phyloP scores from a whole-genome alignment of 2,888 invertebrate species.

The Netelia fuscicornis region DNA sequence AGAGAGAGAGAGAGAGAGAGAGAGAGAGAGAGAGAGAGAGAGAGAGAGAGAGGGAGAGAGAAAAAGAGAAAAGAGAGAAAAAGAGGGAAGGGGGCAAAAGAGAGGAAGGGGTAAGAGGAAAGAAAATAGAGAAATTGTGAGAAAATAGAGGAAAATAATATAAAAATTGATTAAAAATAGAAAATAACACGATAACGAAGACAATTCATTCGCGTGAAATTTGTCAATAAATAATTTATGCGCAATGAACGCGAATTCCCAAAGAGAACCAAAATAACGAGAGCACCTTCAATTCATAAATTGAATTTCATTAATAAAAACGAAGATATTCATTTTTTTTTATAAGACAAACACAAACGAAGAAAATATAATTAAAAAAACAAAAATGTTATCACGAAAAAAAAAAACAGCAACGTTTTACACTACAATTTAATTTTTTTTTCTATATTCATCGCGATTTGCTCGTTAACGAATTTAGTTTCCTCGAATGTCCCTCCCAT shows the following conservation, averaged over 20 bases:
- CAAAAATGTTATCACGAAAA: background rate
- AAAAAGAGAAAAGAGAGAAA: slow-evolving; percentile 53
- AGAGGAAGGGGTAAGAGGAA: too few species aligned
- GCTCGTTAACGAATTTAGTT: background rate
- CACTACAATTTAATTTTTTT: background rate
- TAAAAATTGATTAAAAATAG: background rate
- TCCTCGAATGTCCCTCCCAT: background rate
- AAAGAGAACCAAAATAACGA: too few species aligned
- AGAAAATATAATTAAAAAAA: slow-evolving; percentile 8
- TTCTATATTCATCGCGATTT: background rate
- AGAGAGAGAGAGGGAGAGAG: slow-evolving; percentile 59
- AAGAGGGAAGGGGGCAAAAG: background rate
- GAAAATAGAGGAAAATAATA: slow-evolving; percentile 42
- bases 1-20: slow-evolving; percentile 56
- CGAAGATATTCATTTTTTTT: too few species aligned
- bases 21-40: slow-evolving; percentile 57
- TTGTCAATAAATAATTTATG: background rate
- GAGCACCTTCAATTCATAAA: too few species aligned
- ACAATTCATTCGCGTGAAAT: background rate
- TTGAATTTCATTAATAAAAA: too few species aligned
- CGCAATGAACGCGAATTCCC: too few species aligned
- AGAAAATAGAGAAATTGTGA: background rate
- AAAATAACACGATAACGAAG: background rate
- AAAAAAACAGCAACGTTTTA: background rate
- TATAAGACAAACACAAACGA: background rate